Percentiles rank a stretch among this genome's conserved stretches.
These are phyloP conservation scores for Gortyna flavago DNA, from an alignment of 2,888 invertebrate species.

Conservation along the genomic window DNA sequence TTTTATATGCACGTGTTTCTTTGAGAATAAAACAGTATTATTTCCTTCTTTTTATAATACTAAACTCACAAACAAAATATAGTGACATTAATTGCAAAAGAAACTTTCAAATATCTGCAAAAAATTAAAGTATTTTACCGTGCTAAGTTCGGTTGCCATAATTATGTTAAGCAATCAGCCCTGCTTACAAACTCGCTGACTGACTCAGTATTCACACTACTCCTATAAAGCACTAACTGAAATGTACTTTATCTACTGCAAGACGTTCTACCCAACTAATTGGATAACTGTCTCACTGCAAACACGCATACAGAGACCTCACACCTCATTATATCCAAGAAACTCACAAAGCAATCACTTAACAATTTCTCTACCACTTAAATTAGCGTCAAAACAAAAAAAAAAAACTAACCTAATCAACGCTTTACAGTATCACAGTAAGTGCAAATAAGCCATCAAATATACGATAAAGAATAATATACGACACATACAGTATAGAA, in stretches of 20 bases:
- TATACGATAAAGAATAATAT: slow-evolving; percentile 18
- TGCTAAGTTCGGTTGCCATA: background rate
- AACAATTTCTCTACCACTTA: slow-evolving; percentile 14
- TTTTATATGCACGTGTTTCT: background rate
- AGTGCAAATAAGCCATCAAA: slow-evolving; percentile 53
- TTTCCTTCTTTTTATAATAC: background rate
- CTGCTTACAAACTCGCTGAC: too few relatives aligned
- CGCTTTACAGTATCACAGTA: slow-evolving; percentile 37
- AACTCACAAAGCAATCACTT: slow-evolving; percentile 11
- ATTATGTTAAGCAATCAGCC: background rate
- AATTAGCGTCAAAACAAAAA: slow-evolving; percentile 31
- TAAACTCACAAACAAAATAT: background rate
- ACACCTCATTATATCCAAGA: too few relatives aligned
- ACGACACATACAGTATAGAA: slow-evolving; percentile 9
- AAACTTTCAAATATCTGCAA: too few relatives aligned
- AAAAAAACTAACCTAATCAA: slow-evolving; percentile 35
- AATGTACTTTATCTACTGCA: background rate
- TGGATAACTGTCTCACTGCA: background rate
- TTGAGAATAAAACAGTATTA: background rate
- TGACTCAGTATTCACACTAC: too few relatives aligned
- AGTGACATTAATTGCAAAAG: background rate
- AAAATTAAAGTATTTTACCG: too few relatives aligned
- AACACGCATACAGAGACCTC: background rate
- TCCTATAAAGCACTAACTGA: background rate
- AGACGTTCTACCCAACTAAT: background rate